Conservation (phyloP, 2,888 invertebrate genomes). For the Polia nebulosa region DNA sequence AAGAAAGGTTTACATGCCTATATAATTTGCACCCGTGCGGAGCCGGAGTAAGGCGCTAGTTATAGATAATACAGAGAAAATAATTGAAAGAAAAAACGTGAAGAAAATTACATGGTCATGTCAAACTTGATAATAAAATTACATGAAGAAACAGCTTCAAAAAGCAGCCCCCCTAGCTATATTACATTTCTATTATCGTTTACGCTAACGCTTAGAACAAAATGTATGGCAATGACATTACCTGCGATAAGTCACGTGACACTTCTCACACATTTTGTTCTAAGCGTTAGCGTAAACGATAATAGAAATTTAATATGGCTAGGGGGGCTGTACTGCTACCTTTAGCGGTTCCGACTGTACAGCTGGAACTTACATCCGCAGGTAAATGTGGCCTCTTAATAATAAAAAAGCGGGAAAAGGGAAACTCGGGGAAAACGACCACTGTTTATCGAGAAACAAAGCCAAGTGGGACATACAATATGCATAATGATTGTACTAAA, state of each 20-base stretch:
- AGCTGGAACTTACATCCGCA: conserved; percentile 80
- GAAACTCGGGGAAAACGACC: conserved; percentile 81
- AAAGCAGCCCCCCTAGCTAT: no score
- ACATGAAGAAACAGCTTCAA: conserved; percentile 44
- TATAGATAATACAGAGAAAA: conserved; percentile 17
- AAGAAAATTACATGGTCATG: conserved; percentile 9
- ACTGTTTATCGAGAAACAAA: conserved; percentile 87
- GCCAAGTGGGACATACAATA: conserved; percentile 85
- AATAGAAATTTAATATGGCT: no score
- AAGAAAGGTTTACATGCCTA: no score
- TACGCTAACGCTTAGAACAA: no score
- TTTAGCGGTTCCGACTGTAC: conserved; percentile 73
- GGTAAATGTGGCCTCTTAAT: conserved; percentile 83
- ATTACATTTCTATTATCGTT: no score
- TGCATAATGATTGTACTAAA: conserved; percentile 89
- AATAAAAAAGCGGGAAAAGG: conserved; percentile 85
- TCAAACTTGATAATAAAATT: conserved; percentile 28
- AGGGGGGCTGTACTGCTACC: no score
- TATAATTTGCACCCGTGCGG: no score
- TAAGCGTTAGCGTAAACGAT: no score
- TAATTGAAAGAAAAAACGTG: conserved; percentile 9
- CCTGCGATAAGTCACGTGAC: no score
- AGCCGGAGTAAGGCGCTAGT: no score
- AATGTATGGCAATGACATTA: no score
- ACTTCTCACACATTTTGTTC: no score